Conservation (phyloP, 2,888 invertebrate genomes). For the Coleophora flavipennella region DNA sequence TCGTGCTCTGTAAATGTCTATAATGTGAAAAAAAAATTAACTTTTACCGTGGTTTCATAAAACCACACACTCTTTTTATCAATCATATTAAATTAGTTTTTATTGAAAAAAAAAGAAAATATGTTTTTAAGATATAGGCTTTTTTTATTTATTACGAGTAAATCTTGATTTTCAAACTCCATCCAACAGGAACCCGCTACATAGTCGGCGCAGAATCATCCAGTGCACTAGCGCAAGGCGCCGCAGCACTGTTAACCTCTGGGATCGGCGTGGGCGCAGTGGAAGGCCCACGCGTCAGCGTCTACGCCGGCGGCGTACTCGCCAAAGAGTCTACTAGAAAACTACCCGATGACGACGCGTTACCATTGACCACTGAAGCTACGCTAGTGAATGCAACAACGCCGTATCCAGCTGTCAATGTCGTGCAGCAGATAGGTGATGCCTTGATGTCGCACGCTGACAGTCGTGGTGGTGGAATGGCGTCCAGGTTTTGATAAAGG, state of each 20-base stretch:
- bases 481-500: slow-evolving; percentile 73
- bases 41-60: too few relatives aligned
- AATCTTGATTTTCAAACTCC: too few relatives aligned
- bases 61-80: too few relatives aligned
- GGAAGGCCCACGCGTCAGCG: slow-evolving; percentile 28
- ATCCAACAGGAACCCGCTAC: slow-evolving; percentile 41
- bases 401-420: slow-evolving; percentile 76
- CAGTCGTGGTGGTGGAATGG: slow-evolving; percentile 79
- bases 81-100: too few relatives aligned
- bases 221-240: slow-evolving; percentile 22
- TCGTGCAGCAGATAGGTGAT: slow-evolving; percentile 77
- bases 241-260: slow-evolving; percentile 12
- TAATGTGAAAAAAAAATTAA: too few relatives aligned
- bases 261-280: slow-evolving; percentile 17
- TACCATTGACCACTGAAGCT: slow-evolving; percentile 19
- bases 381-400: slow-evolving; percentile 22
- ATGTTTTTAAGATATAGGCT: too few relatives aligned
- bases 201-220: slow-evolving; percentile 47
- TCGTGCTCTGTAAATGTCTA: too few relatives aligned
- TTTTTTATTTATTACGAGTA: too few relatives aligned
- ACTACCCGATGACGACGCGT: slow-evolving; percentile 12
- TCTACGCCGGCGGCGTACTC: slow-evolving; percentile 21
- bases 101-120: too few relatives aligned
- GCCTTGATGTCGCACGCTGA: slow-evolving; percentile 79
- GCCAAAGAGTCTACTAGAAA: slow-evolving; percentile 16